phyloP scores from a whole-genome alignment of 2,888 invertebrate genomes.

The Ceraclea dissimilis region DNA sequence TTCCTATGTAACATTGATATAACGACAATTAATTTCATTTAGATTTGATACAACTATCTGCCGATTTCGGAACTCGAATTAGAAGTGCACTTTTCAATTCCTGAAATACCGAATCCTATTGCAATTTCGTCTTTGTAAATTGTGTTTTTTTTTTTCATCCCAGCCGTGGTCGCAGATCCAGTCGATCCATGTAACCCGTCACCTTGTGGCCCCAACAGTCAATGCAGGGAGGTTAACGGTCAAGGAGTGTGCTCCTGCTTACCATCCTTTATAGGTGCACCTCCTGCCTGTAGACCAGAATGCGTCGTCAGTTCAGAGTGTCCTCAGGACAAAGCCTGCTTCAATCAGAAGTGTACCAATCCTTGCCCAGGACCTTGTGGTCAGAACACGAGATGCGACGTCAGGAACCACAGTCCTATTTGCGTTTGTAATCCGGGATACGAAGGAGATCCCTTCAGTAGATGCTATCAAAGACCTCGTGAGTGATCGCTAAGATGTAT shows the following conservation, averaged over 20 bases:
- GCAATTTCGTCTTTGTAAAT: no score
- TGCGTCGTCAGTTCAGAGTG: constrained; percentile 77
- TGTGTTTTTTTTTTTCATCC: constrained; percentile 7
- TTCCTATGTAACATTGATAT: no score
- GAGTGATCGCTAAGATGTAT: constrained; percentile 19
- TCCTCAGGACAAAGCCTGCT: constrained; percentile 64
- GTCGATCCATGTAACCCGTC: constrained; percentile 60
- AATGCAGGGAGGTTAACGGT: constrained; percentile 59
- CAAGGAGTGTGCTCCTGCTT: constrained; percentile 68
- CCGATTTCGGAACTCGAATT: neutral
- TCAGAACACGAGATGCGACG: constrained; percentile 69
- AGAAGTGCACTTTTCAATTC: neutral
- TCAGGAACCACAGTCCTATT: constrained; percentile 75
- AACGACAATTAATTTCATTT: no score
- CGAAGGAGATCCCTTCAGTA: constrained; percentile 71
- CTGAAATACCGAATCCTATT: no score
- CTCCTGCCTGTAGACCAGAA: constrained; percentile 73
- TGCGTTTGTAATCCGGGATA: constrained; percentile 66
- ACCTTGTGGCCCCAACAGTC: constrained; percentile 73
- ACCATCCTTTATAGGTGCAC: constrained; percentile 63
- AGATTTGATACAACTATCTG: neutral
- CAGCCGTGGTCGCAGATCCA: constrained; percentile 28
- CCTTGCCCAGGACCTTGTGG: constrained; percentile 77
- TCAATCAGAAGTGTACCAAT: constrained; percentile 68
- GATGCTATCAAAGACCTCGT: constrained; percentile 34